A percentile compares a stretch with the other conserved stretches of the same genome.
These are phyloP conservation scores for Chamaea fasciata DNA, from an alignment of 2,113 vertebrate genomes.

Conservation along the genomic window DNA sequence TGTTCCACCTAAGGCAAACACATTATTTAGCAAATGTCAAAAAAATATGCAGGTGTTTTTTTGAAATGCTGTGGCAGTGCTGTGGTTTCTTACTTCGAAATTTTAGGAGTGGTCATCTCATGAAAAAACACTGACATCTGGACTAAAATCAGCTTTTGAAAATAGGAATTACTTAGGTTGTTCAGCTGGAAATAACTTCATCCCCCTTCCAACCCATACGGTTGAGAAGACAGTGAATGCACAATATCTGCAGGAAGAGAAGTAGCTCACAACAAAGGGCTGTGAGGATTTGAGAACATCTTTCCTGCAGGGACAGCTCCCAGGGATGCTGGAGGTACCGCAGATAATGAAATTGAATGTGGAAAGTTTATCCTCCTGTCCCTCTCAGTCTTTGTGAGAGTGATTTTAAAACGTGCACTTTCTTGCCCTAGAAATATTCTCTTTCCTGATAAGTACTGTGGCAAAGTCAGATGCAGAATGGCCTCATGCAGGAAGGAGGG, in stretches of 20 bases:
- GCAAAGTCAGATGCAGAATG: neutral
- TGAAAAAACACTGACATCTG: neutral
- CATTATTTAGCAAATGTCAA: neutral
- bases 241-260: neutral
- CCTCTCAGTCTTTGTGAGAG: neutral
- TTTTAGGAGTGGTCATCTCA: neutral
- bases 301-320: neutral
- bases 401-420: neutral
- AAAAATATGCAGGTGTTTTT: neutral
- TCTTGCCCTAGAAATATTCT: neutral
- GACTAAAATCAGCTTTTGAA: neutral
- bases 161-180: neutral
- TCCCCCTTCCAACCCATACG: neutral
- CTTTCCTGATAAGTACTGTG: neutral
- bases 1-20: neutral
- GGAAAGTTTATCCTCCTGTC: neutral
- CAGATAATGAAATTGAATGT: neutral
- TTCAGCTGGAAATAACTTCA: neutral
- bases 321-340: neutral
- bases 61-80: neutral
- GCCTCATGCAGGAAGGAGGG: neutral
- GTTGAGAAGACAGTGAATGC: neutral
- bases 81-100: neutral
- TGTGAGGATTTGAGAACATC: neutral
- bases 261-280: neutral